These are phyloP conservation scores for Danio albolineatus DNA, from an alignment of 2,797 vertebrate genomes.

Conservation along the genomic window DNA sequence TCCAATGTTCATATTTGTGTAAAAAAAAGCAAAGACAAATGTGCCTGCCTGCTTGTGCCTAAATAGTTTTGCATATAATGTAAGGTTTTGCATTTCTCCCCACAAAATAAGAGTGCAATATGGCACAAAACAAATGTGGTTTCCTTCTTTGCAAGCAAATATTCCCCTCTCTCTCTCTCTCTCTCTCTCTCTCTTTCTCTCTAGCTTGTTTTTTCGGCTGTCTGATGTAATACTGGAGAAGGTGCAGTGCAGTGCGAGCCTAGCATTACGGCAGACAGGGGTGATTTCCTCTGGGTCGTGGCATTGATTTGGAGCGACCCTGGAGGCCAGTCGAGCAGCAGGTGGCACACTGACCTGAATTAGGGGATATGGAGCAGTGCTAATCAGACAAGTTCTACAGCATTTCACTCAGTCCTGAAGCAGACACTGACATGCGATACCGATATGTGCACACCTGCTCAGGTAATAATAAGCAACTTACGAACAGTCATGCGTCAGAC, in stretches of 20 bases:
- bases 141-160: constrained; percentile 32
- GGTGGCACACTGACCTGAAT: constrained; percentile 74
- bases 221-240: constrained; percentile 57
- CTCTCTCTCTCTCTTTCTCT: neutral
- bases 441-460: neutral
- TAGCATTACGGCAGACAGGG: constrained; percentile 62
- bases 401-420: constrained; percentile 29
- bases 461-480: neutral
- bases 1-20: constrained; percentile 13
- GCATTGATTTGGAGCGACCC: constrained; percentile 74
- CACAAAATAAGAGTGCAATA: constrained; percentile 32
- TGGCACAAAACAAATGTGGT: constrained; percentile 33
- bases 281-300: constrained; percentile 74
- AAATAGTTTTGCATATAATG: constrained; percentile 28
- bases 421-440: neutral
- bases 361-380: constrained; percentile 68
- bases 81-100: constrained; percentile 12
- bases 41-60: constrained; percentile 15
- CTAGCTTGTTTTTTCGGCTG: neutral
- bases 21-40: constrained; percentile 42
- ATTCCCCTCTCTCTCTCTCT: neutral
- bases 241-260: constrained; percentile 53
- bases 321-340: constrained; percentile 67
- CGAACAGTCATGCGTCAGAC: neutral
- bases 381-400: constrained; percentile 62